Base-by-base conservation (phyloP, 2,888 invertebrate genomes). In the Eristalis arbustorum region DNA sequence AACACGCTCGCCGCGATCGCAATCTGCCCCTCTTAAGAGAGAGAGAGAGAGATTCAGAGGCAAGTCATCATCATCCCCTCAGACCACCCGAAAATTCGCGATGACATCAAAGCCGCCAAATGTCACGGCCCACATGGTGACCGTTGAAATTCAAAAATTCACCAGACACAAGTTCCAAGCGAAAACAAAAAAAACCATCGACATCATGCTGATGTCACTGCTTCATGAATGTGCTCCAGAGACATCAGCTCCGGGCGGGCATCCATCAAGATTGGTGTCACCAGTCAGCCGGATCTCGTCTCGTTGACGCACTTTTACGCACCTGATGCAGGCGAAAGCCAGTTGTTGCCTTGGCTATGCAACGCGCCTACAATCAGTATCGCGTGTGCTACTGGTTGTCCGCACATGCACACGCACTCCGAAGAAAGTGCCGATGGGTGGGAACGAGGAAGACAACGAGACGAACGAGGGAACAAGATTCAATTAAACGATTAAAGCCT, bases 161-260 rank as follows among this genome's bases (percentile, higher is more conserved):
- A 6, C 37, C 42, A 73, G 10, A 66, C 79, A 66, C 79, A 79
- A 25, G 56, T 61, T 75, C 79, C 66, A 79, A n/a, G n/a, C n/a
- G 78, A 79, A 68, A 83, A 64, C n/a, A 57, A 66, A 69, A 57
- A 83, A 74, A 13, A 4, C 28, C 40, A 49, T 5, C 31, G n/a
- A 49, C 3, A 0, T 14, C 25, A 14, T 6, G 22, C 68, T 84
- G 84, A 84, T 84, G 84, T 84, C 84, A 84, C 67, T 78, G 56
- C n/a, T n/a, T n/a, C n/a, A 40, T 75, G 22, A 11, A 34, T 18
- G 18, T 49, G 49, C 49, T 49, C 49, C 49, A 18, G 49, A 49
- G 49, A 18, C 31, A 25, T 31, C 57, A 34, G 34, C 68, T 37
- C 34, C 34, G 22, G 67, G n/a, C 6, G 42, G 23, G 37, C 49